A percentile compares a stretch with the other conserved stretches of the same genome.
phyloP scores from a whole-genome alignment of 2,888 invertebrate species.

The Argyra leucocephala region DNA sequence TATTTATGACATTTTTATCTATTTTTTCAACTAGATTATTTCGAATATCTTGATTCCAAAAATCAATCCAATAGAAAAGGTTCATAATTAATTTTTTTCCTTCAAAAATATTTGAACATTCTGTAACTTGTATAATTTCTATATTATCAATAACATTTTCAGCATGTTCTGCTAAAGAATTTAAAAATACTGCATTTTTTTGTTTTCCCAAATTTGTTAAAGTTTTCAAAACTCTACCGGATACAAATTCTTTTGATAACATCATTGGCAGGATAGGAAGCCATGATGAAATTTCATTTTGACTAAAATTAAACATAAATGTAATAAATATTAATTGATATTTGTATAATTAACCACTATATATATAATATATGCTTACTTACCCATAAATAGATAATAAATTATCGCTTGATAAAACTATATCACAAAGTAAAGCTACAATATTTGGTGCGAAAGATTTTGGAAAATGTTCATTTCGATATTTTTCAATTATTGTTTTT shows the following conservation, averaged over 20 bases:
- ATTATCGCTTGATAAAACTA: constrained; percentile 40
- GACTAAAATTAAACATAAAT: constrained; percentile 29
- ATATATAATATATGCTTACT: constrained; percentile 14
- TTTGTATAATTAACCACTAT: background rate
- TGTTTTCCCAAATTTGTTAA: constrained; percentile 51
- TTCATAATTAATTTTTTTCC: constrained; percentile 48
- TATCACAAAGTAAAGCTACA: constrained; percentile 44
- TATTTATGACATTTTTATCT: constrained; percentile 24
- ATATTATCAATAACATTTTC: constrained; percentile 43
- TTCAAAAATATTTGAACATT: constrained; percentile 39
- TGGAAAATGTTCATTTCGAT: constrained; percentile 28
- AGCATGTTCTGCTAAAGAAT: constrained; percentile 44
- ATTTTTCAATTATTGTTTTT: constrained; percentile 29
- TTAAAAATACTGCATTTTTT: constrained; percentile 47
- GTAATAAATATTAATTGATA: background rate
- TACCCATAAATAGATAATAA: constrained; percentile 39
- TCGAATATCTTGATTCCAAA: constrained; percentile 14
- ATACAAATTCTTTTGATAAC: constrained; percentile 47
- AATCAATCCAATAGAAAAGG: constrained; percentile 47
- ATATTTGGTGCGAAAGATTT: constrained; percentile 38
- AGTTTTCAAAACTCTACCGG: constrained; percentile 47
- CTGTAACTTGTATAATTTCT: constrained; percentile 34
- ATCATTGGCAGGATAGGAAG: constrained; percentile 49
- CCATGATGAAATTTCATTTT: constrained; percentile 45
- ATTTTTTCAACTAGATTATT: constrained; percentile 15